These are phyloP conservation scores for Axinella damicornis DNA, from an alignment of 37 sponge, comb jelly and placozoan genomes.

Conservation along the genomic window DNA sequence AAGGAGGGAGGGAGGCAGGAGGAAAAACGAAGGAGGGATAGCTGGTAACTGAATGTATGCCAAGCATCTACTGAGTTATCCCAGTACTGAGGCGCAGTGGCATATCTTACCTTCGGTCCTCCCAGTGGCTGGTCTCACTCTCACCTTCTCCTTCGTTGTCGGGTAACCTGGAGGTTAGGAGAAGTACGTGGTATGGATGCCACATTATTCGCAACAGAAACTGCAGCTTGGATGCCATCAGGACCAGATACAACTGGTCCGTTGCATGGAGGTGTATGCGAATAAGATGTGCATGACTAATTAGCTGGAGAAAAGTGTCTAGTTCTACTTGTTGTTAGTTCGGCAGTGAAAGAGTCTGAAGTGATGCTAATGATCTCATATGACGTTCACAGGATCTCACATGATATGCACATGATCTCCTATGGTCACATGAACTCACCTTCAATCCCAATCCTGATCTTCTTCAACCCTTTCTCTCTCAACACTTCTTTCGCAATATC, in stretches of 20 bases:
- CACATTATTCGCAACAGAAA: background rate
- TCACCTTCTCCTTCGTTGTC: constrained; percentile 93
- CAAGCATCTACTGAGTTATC: too few species aligned
- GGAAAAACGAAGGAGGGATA: too few species aligned
- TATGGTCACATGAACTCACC: constrained; percentile 70
- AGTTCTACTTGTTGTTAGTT: too few species aligned
- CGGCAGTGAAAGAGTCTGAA: background rate
- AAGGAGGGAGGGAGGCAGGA: too few species aligned
- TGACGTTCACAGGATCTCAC: too few species aligned
- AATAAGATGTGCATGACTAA: too few species aligned
- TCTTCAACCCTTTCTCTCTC: constrained; percentile 93
- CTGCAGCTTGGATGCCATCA: background rate
- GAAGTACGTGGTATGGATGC: background rate
- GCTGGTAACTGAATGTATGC: too few species aligned
- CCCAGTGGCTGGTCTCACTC: constrained; percentile 74
- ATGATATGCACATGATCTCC: too few species aligned
- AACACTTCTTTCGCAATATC: constrained; percentile 95
- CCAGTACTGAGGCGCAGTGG: too few species aligned
- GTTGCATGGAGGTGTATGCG: too few species aligned
- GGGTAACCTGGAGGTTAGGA: constrained; percentile 80
- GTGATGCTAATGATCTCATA: too few species aligned
- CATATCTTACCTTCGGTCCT: constrained; percentile 84
- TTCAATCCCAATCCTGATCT: constrained; percentile 96
- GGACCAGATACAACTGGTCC: background rate
- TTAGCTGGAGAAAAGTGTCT: too few species aligned